Evolutionary conservation across 2,113 vertebrate species (phyloP).

Genomic region (Pristiophorus japonicus): DNA sequence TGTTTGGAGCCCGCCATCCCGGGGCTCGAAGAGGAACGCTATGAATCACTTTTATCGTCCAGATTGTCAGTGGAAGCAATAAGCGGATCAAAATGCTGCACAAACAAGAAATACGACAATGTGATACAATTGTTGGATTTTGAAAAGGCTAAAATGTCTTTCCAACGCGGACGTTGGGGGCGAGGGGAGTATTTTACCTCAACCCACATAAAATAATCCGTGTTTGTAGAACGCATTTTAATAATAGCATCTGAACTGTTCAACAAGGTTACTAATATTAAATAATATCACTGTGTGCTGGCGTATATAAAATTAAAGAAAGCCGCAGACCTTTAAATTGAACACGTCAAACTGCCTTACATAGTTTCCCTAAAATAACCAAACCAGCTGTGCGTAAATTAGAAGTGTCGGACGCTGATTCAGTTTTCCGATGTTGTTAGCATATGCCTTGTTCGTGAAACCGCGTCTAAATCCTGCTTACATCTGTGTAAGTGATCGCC

Average conservation of each 20-base stretch:
- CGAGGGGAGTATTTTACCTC: not conserved
- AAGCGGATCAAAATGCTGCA: constrained; percentile 35
- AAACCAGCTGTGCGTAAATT: not conserved
- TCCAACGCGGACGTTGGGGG: not conserved
- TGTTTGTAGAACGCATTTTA: not conserved
- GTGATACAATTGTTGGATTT: constrained; percentile 27
- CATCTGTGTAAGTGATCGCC: not conserved
- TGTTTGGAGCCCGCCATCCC: not conserved
- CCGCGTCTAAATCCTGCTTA: not conserved
- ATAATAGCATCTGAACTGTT: not conserved
- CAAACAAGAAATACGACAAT: constrained; percentile 38
- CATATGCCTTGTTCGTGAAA: not conserved
- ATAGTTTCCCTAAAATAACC: not conserved
- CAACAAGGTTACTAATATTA: not conserved
- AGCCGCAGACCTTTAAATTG: not conserved
- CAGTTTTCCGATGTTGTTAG: not conserved
- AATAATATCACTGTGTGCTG: too few relatives aligned
- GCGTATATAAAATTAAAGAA: not conserved
- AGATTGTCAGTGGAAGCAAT: not conserved
- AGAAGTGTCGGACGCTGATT: not conserved
- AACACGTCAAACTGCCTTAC: not conserved
- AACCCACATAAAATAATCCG: not conserved
- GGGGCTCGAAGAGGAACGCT: not conserved
- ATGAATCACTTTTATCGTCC: constrained; percentile 33
- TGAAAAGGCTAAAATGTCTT: not conserved